Conservation (phyloP, 2,797 vertebrate species). For the Phataginus tricuspis region DNA sequence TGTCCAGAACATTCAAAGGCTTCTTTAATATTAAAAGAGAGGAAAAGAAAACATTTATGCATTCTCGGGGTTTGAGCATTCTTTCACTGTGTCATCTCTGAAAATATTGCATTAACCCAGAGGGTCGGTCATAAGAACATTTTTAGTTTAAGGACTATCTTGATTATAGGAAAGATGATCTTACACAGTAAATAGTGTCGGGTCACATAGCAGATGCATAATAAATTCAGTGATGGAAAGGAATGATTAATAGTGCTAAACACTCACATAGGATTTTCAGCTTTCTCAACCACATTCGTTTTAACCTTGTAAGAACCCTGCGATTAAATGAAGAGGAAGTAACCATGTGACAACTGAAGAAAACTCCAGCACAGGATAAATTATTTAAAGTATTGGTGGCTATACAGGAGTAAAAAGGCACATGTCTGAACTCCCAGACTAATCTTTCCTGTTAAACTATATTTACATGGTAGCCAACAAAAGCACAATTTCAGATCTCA, state of each 20-base stretch:
- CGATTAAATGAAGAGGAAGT: slow-evolving; percentile 27
- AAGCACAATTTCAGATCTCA: neutral
- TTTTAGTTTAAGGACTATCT: slow-evolving; percentile 51
- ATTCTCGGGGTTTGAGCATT: slow-evolving; percentile 47
- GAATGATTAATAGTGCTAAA: slow-evolving; percentile 62
- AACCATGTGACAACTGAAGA: slow-evolving; percentile 2
- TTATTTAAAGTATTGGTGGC: neutral
- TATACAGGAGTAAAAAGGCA: neutral
- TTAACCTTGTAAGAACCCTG: slow-evolving; percentile 53
- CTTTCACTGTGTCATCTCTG: slow-evolving; percentile 58
- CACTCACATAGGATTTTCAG: slow-evolving; percentile 38
- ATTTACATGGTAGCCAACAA: neutral
- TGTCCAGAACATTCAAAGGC: slow-evolving; percentile 5
- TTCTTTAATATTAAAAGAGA: slow-evolving; percentile 34
- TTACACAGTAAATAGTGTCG: slow-evolving; percentile 7
- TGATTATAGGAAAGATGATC: slow-evolving; percentile 68
- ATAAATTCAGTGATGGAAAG: slow-evolving; percentile 59
- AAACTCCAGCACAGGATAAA: slow-evolving; percentile 9
- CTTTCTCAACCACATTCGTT: slow-evolving; percentile 49
- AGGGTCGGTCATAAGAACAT: slow-evolving; percentile 37
- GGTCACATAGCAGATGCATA: slow-evolving; percentile 19
- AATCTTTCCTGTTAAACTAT: neutral
- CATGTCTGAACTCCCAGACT: neutral
- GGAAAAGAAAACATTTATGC: slow-evolving; percentile 63
- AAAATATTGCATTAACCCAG: slow-evolving; percentile 34